Evolutionary conservation across 2,888 invertebrate genomes (phyloP).

Genomic region (Crematogaster levior): DNA sequence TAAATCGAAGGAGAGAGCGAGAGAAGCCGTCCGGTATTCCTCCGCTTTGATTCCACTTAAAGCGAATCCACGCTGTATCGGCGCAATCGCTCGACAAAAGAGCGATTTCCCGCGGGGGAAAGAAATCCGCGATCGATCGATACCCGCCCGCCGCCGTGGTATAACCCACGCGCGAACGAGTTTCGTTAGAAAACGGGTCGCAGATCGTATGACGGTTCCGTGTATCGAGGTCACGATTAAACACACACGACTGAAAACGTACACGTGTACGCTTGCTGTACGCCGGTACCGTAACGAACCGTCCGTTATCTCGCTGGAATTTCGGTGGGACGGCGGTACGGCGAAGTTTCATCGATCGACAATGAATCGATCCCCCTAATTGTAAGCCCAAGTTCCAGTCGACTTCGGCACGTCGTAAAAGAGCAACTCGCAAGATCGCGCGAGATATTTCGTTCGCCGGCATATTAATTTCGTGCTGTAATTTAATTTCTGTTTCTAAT

Average conservation of each 20-base stretch:
- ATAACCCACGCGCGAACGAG: constrained; percentile 56
- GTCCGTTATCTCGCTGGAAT: constrained; percentile 40
- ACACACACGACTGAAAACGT: background rate
- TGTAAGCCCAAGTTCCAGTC: background rate
- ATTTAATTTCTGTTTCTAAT: constrained; percentile 5
- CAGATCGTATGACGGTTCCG: constrained; percentile 30
- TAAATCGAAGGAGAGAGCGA: constrained; percentile 3
- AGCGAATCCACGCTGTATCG: constrained; percentile 53
- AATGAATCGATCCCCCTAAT: background rate
- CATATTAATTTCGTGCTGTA: background rate
- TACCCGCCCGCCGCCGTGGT: background rate
- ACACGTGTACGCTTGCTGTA: background rate
- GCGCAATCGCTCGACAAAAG: constrained; percentile 51
- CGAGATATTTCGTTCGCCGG: background rate
- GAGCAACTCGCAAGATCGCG: background rate
- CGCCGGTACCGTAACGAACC: background rate
- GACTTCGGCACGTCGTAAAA: background rate
- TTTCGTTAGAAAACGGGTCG: constrained; percentile 58
- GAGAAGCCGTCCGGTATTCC: background rate
- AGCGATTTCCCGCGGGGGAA: constrained; percentile 7
- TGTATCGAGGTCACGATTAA: constrained; percentile 50
- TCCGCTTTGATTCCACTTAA: constrained; percentile 41
- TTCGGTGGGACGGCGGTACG: background rate
- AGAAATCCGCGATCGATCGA: constrained; percentile 52
- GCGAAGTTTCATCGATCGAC: constrained; percentile 22